Conservation (phyloP, 2,113 vertebrate genomes). For the Boleophthalmus pectinirostris region DNA sequence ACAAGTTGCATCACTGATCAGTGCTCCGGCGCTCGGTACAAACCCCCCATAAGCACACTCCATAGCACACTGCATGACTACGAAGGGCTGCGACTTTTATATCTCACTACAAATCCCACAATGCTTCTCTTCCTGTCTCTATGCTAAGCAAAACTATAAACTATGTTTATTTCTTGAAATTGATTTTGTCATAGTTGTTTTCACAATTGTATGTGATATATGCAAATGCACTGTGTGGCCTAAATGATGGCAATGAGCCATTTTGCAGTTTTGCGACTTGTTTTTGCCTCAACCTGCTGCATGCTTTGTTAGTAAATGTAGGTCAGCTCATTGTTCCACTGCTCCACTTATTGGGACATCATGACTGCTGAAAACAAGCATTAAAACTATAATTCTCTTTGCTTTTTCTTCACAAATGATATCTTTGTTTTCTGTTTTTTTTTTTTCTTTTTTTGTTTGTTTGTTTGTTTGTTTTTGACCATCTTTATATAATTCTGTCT, state of each 20-base stretch:
- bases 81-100: background rate
- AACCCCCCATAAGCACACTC: conserved; percentile 12
- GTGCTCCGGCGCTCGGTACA: conserved; percentile 4
- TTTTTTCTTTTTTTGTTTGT: background rate
- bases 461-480: background rate
- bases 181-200: background rate
- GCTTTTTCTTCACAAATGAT: background rate
- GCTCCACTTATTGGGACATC: conserved; percentile 11
- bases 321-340: conserved; percentile 24
- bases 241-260: background rate
- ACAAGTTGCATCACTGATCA: conserved; percentile 39
- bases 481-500: background rate
- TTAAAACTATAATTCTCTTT: background rate
- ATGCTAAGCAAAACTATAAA: background rate
- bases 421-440: background rate
- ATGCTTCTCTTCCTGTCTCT: background rate
- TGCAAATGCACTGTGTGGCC: background rate
- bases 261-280: background rate
- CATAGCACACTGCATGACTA: background rate
- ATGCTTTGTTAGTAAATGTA: conserved; percentile 27
- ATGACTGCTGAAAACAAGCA: conserved; percentile 4
- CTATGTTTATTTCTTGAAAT: background rate
- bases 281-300: conserved; percentile 3
- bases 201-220: background rate
- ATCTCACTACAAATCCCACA: background rate